phyloP scores from a whole-genome alignment of 2,113 vertebrate species.

The Nibea coibor region DNA sequence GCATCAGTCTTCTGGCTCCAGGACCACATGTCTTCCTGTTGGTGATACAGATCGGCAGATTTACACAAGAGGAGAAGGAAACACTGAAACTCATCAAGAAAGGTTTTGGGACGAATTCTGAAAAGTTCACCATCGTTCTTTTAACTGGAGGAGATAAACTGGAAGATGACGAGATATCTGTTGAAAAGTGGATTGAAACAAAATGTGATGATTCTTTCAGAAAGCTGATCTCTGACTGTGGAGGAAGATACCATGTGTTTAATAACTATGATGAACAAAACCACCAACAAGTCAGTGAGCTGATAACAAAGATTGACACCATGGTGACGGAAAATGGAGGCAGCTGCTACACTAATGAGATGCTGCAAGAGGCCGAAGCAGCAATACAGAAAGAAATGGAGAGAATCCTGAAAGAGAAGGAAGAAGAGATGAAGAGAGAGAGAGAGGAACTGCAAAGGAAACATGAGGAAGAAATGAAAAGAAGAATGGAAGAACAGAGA shows the following conservation, averaged over 20 bases:
- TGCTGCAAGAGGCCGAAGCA: constrained; percentile 23
- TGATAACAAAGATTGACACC: constrained; percentile 24
- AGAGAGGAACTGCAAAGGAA: too few species aligned
- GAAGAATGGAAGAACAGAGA: too few species aligned
- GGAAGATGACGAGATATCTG: accelerated
- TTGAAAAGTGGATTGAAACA: background rate
- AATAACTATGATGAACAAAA: background rate
- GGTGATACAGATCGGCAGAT: constrained; percentile 26
- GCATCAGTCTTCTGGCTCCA: constrained; percentile 32
- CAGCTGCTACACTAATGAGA: constrained; percentile 32
- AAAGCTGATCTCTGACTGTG: constrained; percentile 8
- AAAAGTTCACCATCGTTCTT: constrained; percentile 37
- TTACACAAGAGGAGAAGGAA: constrained; percentile 44
- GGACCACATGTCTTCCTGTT: constrained; percentile 56
- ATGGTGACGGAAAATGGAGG: constrained; percentile 50
- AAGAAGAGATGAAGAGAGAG: constrained; percentile 8
- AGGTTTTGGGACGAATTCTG: constrained; percentile 27
- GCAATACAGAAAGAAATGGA: constrained; percentile 2
- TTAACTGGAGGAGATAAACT: constrained; percentile 43
- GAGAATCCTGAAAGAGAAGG: constrained; percentile 28
- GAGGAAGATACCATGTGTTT: constrained; percentile 43
- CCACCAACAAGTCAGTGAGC: constrained; percentile 28
- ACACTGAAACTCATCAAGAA: constrained; percentile 32
- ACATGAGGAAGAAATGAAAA: too few species aligned
- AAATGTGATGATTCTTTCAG: background rate